phyloP scores from a whole-genome alignment of 2,113 vertebrate species.

The Ptychochromis oligacanthus region DNA sequence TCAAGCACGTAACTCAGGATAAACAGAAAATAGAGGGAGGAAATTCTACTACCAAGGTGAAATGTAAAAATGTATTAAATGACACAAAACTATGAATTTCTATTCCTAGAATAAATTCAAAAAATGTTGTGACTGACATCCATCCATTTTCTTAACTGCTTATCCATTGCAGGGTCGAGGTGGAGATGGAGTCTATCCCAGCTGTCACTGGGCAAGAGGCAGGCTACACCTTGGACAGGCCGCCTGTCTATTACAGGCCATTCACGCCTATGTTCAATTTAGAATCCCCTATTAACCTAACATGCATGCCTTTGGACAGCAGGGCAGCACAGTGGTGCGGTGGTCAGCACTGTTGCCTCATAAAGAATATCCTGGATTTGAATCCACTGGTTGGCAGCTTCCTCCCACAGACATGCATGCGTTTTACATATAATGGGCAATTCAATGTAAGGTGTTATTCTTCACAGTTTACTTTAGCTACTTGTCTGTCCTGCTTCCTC shows the following conservation, averaged over 20 bases:
- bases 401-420: not conserved
- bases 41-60: not conserved
- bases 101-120: not conserved
- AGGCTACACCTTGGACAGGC: not conserved
- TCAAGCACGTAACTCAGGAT: constrained; percentile 48
- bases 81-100: not conserved
- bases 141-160: not conserved
- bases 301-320: no score
- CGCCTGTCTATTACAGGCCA: not conserved
- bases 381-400: not conserved
- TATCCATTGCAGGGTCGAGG: not conserved
- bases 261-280: not conserved
- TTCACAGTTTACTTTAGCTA: not conserved
- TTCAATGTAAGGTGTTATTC: constrained; percentile 1
- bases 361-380: not conserved
- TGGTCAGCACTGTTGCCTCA: no score
- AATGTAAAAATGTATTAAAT: not conserved
- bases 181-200: not conserved
- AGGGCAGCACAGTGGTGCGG: no score
- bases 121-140: not conserved
- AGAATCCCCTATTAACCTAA: not conserved
- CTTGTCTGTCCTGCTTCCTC: not conserved
- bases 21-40: constrained; percentile 1
- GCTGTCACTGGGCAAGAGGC: not conserved
- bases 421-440: not conserved